A percentile compares a stretch with the other conserved stretches of the same genome.
Conservation (phyloP, 2,888 invertebrate genomes). For the Drosophila neonasuta region DNA sequence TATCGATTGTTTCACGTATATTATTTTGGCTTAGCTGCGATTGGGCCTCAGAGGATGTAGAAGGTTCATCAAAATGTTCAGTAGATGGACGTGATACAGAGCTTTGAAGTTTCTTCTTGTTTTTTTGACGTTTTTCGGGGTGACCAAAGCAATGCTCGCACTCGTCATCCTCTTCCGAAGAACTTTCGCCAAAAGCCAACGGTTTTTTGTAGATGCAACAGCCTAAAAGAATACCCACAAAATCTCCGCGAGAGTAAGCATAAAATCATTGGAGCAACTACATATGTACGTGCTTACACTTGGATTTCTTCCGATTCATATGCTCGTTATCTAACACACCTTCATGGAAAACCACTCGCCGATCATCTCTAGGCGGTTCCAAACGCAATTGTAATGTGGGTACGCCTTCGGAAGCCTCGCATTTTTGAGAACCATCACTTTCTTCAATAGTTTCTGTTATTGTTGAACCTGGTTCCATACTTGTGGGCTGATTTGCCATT, state of each 20-base stretch:
- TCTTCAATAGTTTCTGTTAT: constrained; percentile 51
- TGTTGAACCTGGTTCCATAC: constrained; percentile 19
- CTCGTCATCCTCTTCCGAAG: constrained; percentile 91
- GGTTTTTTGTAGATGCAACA: constrained; percentile 97
- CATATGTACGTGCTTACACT: constrained; percentile 88
- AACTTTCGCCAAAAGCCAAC: constrained; percentile 93
- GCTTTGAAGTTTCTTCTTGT: constrained; percentile 48
- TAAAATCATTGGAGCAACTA: background rate
- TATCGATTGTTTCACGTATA: background rate
- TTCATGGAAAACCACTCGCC: constrained; percentile 94
- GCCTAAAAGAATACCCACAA: constrained; percentile 83
- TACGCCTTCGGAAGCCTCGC: constrained; percentile 20
- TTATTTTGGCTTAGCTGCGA: background rate
- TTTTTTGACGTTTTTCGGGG: constrained; percentile 85
- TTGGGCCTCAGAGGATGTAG: constrained; percentile 49
- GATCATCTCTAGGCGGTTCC: constrained; percentile 87
- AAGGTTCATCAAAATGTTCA: constrained; percentile 43
- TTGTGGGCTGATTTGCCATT: constrained; percentile 53
- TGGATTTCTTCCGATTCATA: constrained; percentile 97
- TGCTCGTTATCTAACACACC: constrained; percentile 97
- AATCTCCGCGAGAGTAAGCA: too few species aligned
- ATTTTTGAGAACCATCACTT: constrained; percentile 24
- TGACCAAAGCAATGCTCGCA: constrained; percentile 94
- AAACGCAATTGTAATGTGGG: constrained; percentile 83
- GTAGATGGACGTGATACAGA: constrained; percentile 22